Evolutionary conservation across 2,113 vertebrate genomes (phyloP), one percentile per base, ranked within the genome.

Genomic region (Plecotus auritus): DNA sequence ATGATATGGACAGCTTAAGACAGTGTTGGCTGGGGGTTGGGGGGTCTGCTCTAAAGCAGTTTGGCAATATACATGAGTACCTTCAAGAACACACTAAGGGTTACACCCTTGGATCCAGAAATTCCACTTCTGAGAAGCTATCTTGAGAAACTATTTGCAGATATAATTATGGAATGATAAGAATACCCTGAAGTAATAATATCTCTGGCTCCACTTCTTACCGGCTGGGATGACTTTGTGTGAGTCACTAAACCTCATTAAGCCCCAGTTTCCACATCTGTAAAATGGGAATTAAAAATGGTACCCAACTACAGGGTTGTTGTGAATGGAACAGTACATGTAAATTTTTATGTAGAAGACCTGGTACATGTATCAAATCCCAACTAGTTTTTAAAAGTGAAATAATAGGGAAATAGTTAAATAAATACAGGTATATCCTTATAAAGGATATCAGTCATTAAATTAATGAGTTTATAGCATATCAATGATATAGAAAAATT

Each of bases 271-370:
- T 45, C 18, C 30, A 90, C 64, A 51, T 77, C 37, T 80, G 16
- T 74, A 56, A 88, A 64, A 54, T 81, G 37, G 59, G n/a, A 85
- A 88, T 88, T 49, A 40, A 85, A 91, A 87, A 11, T 8, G 73
- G 14, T 28, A 37, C 5, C 12, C 35, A 28, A 2, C 59, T 14
- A 23, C 18, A 17, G 0, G 30, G 23, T 26, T 70, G 32, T 37
- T 9, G 4, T 22, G 16, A 77, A 47, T 5, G 2, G 4, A 22
- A 28, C 1, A 5, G 28, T 17, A 10, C 0, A 4, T 12, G 7
- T 0, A 66, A 1, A 40, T 54, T n/a, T 85, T n/a, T 35, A 40
- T 76, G 92, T 17, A n/a, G 14, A 45, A 37, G 67, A 70, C 16
- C 6, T 69, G 5, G 49, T 80, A 23, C 10, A 18, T 30, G 40